phyloP scores from a whole-genome alignment of 2,113 vertebrate species.

The Sander vitreus region DNA sequence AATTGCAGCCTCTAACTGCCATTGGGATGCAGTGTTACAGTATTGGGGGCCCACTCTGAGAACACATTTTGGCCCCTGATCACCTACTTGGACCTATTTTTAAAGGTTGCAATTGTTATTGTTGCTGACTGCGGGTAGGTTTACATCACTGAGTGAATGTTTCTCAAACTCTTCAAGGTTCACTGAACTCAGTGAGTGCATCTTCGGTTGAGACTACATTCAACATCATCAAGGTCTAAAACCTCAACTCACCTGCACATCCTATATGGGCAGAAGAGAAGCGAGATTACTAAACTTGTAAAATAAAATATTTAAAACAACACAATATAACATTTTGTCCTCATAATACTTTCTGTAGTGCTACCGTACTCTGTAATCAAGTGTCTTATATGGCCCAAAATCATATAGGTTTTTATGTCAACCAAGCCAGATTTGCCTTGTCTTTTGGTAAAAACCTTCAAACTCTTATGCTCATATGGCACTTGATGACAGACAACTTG shows the following conservation, averaged over 20 bases:
- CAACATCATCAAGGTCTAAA: slow-evolving; percentile 37
- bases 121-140: not conserved
- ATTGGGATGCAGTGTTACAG: not conserved
- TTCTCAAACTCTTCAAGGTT: slow-evolving; percentile 17
- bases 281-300: slow-evolving; percentile 6
- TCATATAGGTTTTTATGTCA: not conserved
- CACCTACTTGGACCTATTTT: not conserved
- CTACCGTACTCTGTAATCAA: slow-evolving; percentile 12
- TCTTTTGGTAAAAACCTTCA: not conserved
- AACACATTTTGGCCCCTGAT: slow-evolving; percentile 32
- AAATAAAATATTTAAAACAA: slow-evolving; percentile 13
- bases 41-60: not conserved
- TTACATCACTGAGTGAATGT: not conserved
- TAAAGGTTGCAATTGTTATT: not conserved
- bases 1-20: not conserved
- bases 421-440: not conserved
- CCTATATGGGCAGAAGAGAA: slow-evolving; percentile 1
- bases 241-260: slow-evolving; percentile 17
- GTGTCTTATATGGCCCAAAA: slow-evolving; percentile 12
- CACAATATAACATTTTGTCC: not conserved
- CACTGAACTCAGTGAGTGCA: not conserved
- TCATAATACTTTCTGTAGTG: slow-evolving; percentile 41
- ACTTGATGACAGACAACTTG: slow-evolving; percentile 19
- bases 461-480: not conserved
- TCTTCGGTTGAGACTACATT: slow-evolving; percentile 48